Base-by-base conservation (phyloP, 2,888 invertebrate species). In the Hoplodrina ambigua region DNA sequence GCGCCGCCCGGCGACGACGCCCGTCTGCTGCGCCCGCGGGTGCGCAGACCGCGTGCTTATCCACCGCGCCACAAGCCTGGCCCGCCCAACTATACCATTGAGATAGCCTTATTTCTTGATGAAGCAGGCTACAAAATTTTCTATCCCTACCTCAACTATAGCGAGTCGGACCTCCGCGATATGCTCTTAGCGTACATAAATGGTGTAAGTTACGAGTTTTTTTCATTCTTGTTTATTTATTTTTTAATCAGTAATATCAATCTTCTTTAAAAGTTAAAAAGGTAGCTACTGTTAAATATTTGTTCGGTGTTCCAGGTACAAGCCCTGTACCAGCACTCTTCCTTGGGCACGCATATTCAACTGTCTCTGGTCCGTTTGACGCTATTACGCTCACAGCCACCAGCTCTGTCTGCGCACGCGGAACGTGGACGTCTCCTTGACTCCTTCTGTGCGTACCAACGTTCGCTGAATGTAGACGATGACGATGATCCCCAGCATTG, bases 101-200 rank as follows among this genome's bases (percentile, higher is more conserved):
- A 98, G 89, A 91, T 98, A 62, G 98, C 97, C 0, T 91, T 98
- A 54, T 98, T 98, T 90, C 96, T 98, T 82, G 98, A 98, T 86
- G 97, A 97, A 87, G 96, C 97, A 1, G 98, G 97, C 0, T 98
- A 98, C 86, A 96, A 96, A 86, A 96, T 97, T 44, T 98, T 98
- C 89, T 93, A 97, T 17, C 97, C 98, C 0, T 97, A 97, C 87
- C 96, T 97, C 76, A 96, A 97, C 78, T 95, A 96, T 81, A 96
- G 97, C 86, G 97, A 97, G 75, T 94, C 94, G 15, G 96, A 97
- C 85, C 91, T 98, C 56, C 94, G 97, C 49, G 97, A 98, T 87
- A 97, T 98, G 97, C 91, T 98, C n/a, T 89, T 98, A 68, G 98
- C 98, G 15, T 98, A 98, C 85, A 96, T 98, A 82, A 98, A 98